These are phyloP conservation scores for Spheniscus humboldti DNA, from an alignment of 2,797 vertebrate genomes.

Conservation along the genomic window DNA sequence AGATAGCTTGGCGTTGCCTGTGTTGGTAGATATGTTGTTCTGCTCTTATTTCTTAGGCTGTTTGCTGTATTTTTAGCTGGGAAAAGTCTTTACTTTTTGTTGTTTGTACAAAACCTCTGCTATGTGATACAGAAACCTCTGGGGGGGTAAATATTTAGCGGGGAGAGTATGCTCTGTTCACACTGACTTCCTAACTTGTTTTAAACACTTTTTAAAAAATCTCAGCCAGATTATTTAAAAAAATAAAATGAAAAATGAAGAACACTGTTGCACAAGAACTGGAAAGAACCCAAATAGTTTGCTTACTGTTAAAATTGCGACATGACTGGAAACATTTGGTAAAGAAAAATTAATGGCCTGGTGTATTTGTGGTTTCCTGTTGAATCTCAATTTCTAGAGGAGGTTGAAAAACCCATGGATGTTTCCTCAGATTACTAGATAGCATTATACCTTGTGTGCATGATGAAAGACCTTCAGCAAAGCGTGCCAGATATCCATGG, in stretches of 20 bases:
- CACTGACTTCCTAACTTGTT: slow-evolving; percentile 1
- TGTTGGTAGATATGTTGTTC: background rate
- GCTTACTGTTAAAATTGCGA: slow-evolving; percentile 63
- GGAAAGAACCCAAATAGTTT: slow-evolving; percentile 34
- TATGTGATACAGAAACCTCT: background rate
- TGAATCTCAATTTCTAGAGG: slow-evolving; percentile 53
- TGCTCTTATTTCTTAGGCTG: slow-evolving; percentile 26
- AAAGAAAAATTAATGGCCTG: slow-evolving; percentile 60
- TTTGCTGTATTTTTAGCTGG: slow-evolving; percentile 28
- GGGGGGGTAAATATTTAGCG: background rate
- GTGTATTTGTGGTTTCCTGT: slow-evolving; percentile 61
- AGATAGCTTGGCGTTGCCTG: background rate
- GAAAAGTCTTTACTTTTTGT: slow-evolving; percentile 11
- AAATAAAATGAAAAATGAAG: slow-evolving; percentile 47
- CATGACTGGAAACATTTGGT: slow-evolving; percentile 53
- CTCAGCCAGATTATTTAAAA: slow-evolving; percentile 16
- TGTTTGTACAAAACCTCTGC: slow-evolving; percentile 5
- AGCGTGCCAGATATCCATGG: background rate
- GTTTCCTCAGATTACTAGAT: slow-evolving; percentile 66
- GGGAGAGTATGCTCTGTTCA: background rate
- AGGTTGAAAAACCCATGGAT: slow-evolving; percentile 44
- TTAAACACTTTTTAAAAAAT: slow-evolving; percentile 32
- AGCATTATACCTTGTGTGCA: slow-evolving; percentile 46
- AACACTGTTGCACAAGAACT: slow-evolving; percentile 45
- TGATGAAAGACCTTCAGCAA: slow-evolving; percentile 15